phyloP scores from a whole-genome alignment of 2,113 vertebrate genomes.

The Mohoua ochrocephala region DNA sequence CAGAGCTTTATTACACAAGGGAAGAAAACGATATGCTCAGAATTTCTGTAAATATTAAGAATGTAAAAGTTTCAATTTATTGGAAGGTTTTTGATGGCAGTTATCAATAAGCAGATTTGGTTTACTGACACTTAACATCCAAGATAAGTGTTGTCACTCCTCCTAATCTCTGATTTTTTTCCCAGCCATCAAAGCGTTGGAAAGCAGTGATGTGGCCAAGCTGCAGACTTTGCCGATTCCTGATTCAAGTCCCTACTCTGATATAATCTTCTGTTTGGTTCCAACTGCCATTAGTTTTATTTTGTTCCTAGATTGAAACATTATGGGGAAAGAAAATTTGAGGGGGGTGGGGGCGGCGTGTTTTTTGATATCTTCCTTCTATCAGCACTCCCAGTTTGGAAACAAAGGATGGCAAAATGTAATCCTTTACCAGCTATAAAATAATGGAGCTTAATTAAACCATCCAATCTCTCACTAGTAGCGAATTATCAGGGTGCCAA shows the following conservation, averaged over 20 bases:
- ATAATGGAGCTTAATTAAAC: neutral
- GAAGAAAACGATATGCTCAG: neutral
- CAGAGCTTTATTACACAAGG: neutral
- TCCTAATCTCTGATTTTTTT: neutral
- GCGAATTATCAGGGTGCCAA: neutral
- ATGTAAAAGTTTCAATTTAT: neutral
- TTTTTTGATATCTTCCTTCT: neutral
- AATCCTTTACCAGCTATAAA: neutral
- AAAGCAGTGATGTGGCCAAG: neutral
- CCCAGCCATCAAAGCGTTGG: neutral
- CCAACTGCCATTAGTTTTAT: neutral
- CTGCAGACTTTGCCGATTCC: neutral
- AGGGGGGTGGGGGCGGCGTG: rapidly evolving
- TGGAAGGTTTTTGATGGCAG: neutral
- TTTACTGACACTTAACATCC: neutral
- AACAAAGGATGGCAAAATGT: neutral
- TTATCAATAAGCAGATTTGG: neutral
- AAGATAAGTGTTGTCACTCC: neutral
- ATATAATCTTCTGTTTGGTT: neutral
- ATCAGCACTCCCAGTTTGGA: neutral
- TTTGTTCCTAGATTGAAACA: neutral
- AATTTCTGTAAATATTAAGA: neutral
- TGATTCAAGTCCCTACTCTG: neutral
- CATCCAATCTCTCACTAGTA: neutral
- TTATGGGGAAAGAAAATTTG: neutral